A percentile compares a stretch with the other conserved stretches of the same genome.
Conservation (phyloP, 2,113 vertebrate genomes). For the Labeo catla region DNA sequence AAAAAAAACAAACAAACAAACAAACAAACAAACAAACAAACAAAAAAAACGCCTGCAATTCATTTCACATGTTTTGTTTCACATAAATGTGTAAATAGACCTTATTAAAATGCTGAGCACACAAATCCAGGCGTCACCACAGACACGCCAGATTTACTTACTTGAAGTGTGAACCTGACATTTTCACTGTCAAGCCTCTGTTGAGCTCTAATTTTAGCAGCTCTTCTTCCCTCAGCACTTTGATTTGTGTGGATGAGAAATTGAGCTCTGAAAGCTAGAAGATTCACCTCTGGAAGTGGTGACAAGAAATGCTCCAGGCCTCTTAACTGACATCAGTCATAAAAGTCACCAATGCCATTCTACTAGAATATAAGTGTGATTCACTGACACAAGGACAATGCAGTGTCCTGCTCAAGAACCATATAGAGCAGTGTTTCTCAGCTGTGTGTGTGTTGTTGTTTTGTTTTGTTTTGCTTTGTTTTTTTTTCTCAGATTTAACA, state of each 20-base stretch:
- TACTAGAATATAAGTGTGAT: constrained; percentile 9
- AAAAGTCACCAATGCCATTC: neutral
- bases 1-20: too few species aligned
- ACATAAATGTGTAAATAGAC: neutral
- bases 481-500: neutral
- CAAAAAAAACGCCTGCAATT: too few species aligned
- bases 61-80: neutral
- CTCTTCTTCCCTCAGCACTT: neutral
- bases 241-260: constrained; percentile 11
- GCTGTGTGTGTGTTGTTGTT: too few species aligned
- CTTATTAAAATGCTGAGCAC: neutral
- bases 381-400: constrained; percentile 1
- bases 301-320: constrained; percentile 17
- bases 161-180: neutral
- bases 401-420: neutral
- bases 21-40: too few species aligned
- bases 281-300: neutral
- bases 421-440: neutral
- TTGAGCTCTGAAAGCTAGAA: constrained; percentile 4
- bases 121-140: neutral
- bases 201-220: constrained; percentile 16
- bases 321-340: constrained; percentile 25
- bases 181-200: constrained; percentile 2
- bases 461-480: too few species aligned
- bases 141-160: neutral